A percentile compares a stretch with the other conserved stretches of the same genome.
These are phyloP conservation scores for Pongo pygmaeus DNA, from an alignment of 2,113 vertebrate genomes.

Conservation along the genomic window DNA sequence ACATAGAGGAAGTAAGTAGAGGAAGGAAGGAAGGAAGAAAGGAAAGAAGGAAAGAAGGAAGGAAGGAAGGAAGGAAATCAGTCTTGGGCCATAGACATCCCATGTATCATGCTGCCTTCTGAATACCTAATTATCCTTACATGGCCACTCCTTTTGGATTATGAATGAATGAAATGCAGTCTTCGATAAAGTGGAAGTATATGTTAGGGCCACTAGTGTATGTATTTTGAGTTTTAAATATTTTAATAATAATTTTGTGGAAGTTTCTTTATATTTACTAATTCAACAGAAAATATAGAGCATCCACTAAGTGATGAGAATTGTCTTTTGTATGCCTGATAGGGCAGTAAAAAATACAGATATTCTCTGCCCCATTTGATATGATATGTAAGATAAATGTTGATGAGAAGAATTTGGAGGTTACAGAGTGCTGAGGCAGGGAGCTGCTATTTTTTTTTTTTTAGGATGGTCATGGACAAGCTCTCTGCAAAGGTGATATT, in stretches of 20 bases:
- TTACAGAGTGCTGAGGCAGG: not conserved
- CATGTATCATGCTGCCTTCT: not conserved
- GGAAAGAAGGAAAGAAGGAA: not conserved
- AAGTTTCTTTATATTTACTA: not conserved
- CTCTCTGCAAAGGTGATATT: not conserved
- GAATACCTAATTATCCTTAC: no score
- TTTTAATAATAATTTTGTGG: not conserved
- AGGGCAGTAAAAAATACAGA: not conserved
- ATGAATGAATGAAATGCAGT: not conserved
- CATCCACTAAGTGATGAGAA: not conserved
- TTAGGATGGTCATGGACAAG: not conserved
- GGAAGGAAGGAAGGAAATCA: not conserved
- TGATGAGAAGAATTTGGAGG: not conserved
- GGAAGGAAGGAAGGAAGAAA: not conserved
- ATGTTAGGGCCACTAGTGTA: not conserved
- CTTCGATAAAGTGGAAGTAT: not conserved
- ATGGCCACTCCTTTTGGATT: not conserved
- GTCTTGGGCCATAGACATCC: no score
- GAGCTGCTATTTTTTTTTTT: not conserved
- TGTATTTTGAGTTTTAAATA: not conserved
- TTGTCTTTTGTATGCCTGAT: not conserved
- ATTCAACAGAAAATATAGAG: not conserved
- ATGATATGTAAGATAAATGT: not conserved
- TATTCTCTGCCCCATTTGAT: not conserved
- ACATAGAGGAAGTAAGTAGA: not conserved